Conservation (phyloP, 1,140 invertebrate genomes). For the Scaptomyza graminum region DNA sequence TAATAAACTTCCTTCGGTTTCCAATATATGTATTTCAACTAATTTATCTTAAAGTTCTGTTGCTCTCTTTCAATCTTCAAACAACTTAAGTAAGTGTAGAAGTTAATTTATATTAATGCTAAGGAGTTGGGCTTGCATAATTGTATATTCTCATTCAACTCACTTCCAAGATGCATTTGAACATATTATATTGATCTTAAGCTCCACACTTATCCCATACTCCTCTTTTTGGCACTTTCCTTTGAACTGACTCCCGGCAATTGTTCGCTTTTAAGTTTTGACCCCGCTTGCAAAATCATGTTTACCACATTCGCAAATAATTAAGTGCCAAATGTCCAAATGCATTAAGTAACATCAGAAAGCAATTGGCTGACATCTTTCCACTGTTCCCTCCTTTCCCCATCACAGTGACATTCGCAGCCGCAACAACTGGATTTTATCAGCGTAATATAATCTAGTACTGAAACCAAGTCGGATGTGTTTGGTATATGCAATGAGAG, state of each 20-base stretch:
- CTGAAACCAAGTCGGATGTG: constrained; percentile 67
- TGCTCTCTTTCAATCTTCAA: too few species aligned
- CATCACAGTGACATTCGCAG: background rate
- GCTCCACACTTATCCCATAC: background rate
- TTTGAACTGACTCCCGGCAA: constrained; percentile 35
- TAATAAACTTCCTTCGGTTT: too few species aligned
- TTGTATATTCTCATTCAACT: background rate
- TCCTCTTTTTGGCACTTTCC: background rate
- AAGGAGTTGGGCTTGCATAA: background rate
- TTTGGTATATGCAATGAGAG: constrained; percentile 57
- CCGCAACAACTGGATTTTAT: constrained; percentile 54
- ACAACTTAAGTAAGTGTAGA: too few species aligned
- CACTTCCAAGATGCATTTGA: too few species aligned
- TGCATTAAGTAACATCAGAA: constrained; percentile 71
- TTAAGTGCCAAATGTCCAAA: constrained; percentile 73
- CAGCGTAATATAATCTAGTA: constrained; percentile 61
- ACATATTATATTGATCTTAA: background rate
- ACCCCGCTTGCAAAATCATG: constrained; percentile 14
- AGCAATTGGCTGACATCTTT: constrained; percentile 42
- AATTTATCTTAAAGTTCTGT: too few species aligned
- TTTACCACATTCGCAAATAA: constrained; percentile 76
- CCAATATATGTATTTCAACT: too few species aligned
- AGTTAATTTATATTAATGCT: too few species aligned
- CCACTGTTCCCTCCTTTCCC: background rate
- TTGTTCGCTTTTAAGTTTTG: constrained; percentile 32